Base-by-base conservation (phyloP, 2,888 invertebrate species). In the Parapristionchus giblindavisi region DNA sequence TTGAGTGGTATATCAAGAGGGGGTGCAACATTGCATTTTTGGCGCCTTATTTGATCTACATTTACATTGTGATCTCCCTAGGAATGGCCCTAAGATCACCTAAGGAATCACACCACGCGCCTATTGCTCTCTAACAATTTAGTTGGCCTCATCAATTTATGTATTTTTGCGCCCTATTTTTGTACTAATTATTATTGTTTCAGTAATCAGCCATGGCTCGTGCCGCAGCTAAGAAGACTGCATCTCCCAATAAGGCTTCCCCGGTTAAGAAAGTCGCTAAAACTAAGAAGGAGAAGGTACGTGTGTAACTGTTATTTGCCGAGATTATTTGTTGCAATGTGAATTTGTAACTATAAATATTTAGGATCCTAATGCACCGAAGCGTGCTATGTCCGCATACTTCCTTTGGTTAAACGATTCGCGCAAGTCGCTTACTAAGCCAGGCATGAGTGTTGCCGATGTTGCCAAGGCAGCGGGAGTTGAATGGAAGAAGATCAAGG, bases 351-450 rank as follows among this genome's bases (percentile, higher is more conserved):
- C 2, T 65, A 17, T 11, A 36, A 5, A 14, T 66, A 51, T 66
- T 8, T 29, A 92, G 91, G 96, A 96, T 88, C 92, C 91, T n/a
- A 93, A 94, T 88, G 93, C 91, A 81, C 98, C 98, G 0, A 98
- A 98, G 88, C 92, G 96, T n/a, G 93, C 96, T 0, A 89, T 92
- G 51, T 93, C 95, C 0, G 96, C 95, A 0, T 99, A 94, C 89
- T 94, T 98, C 93, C 83, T 96, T 80, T 98, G 95, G 95, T 90
- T 98, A 71, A 68, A 94, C 88, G 94, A 93, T 76, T 92, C 91
- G 77, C 91, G 98, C 40, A 94, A 94, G 84, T 89, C 92, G 79
- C 94, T 98, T 77, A 92, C 95, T 83, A 91, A 92, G 5, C 96
- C 96, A 0, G 95, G 94, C 21, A 92, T 96, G 81, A 92, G 92